Percentiles rank a stretch among this genome's conserved stretches.
phyloP scores from a whole-genome alignment of 92 coral and sea anemone species.

The Porites cylindrica region DNA sequence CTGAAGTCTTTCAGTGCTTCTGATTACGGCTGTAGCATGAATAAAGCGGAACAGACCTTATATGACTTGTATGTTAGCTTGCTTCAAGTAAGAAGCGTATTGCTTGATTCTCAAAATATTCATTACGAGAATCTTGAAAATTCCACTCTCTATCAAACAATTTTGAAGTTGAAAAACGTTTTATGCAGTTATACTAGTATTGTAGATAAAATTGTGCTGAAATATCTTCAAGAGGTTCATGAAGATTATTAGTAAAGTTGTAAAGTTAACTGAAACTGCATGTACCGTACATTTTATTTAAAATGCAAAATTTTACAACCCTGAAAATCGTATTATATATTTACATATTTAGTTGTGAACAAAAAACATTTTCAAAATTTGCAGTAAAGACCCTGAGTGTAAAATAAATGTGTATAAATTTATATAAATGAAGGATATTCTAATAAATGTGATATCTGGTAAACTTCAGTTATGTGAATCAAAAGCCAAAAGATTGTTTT shows the following conservation, averaged over 20 bases:
- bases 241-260: not conserved
- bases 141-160: conserved; percentile 9
- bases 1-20: conserved; percentile 19
- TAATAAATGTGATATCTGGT: too few relatives aligned
- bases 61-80: conserved; percentile 18
- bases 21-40: conserved; percentile 21
- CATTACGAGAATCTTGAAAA: not conserved
- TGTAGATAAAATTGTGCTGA: not conserved
- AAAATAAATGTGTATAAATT: too few relatives aligned
- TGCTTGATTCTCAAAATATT: not conserved
- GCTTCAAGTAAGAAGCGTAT: not conserved
- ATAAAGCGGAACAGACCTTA: conserved; percentile 21
- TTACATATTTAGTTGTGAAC: too few relatives aligned
- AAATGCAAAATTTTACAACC: not conserved
- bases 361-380: too few relatives aligned
- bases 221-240: conserved; percentile 1
- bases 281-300: not conserved
- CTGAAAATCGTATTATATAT: not conserved
- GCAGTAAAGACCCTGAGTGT: too few relatives aligned
- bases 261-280: not conserved
- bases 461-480: too few relatives aligned
- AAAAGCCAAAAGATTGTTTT: too few relatives aligned
- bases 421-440: too few relatives aligned
- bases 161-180: conserved; percentile 11
- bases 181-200: conserved; percentile 5